Conservation (phyloP, 2,888 invertebrate genomes). For the Troides oblongomaculatus region DNA sequence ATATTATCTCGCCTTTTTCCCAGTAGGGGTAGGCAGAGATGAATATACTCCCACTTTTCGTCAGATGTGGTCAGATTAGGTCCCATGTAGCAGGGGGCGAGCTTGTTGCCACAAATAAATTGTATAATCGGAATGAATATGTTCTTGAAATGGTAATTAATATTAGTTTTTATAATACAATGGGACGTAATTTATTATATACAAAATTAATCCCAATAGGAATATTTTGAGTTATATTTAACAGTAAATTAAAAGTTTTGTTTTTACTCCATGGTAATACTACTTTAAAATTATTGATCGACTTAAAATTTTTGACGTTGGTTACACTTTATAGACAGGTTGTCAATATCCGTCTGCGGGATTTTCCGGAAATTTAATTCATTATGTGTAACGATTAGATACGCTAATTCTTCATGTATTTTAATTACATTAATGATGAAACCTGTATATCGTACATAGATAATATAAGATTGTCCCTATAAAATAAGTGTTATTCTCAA, state of each 20-base stretch:
- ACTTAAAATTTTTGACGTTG: conserved; percentile 1
- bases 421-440: background rate
- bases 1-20: too few relatives aligned
- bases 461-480: background rate
- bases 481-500: background rate
- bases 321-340: background rate
- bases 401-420: background rate
- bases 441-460: background rate
- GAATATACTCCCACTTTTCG: too few relatives aligned
- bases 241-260: background rate
- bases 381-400: background rate
- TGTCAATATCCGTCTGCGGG: conserved; percentile 18
- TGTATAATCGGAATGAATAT: too few relatives aligned
- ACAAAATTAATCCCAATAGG: background rate
- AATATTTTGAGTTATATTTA: background rate
- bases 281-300: background rate
- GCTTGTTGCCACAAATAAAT: too few relatives aligned
- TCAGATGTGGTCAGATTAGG: too few relatives aligned
- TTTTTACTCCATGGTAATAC: background rate
- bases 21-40: too few relatives aligned
- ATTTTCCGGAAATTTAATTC: conserved; percentile 12
- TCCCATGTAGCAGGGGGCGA: too few relatives aligned
- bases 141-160: too few relatives aligned
- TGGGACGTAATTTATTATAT: too few relatives aligned
- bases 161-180: too few relatives aligned